Evolutionary conservation across 1,140 invertebrate species (phyloP).

Genomic region (Dolichoris vasculosae): DNA sequence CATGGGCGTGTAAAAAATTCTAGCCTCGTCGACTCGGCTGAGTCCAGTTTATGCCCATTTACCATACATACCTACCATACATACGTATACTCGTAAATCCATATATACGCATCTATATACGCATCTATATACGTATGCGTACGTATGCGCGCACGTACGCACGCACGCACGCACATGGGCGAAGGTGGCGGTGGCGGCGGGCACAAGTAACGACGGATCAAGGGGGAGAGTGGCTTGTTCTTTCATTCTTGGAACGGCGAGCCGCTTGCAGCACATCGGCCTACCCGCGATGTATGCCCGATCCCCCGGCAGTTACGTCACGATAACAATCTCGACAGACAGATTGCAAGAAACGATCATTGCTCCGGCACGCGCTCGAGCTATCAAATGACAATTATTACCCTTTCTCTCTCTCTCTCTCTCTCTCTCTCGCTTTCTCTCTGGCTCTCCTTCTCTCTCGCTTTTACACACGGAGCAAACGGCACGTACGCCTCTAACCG

Average conservation of each 20-base stretch:
- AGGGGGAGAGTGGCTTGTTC: background rate
- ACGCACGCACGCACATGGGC: background rate
- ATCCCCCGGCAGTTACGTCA: slow-evolving; percentile 20
- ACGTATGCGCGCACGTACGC: background rate
- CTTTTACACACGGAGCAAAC: slow-evolving; percentile 11
- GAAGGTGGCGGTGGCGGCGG: background rate
- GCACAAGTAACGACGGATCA: background rate
- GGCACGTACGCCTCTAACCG: slow-evolving; percentile 41
- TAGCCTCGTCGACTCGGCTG: background rate
- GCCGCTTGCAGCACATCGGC: slow-evolving; percentile 8
- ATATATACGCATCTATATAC: too few species aligned
- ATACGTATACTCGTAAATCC: too few species aligned
- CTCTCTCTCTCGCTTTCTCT: background rate
- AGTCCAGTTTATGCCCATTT: slow-evolving; percentile 11
- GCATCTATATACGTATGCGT: too few species aligned
- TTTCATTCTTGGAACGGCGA: slow-evolving; percentile 54
- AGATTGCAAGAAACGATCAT: slow-evolving; percentile 38
- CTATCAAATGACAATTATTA: slow-evolving; percentile 26
- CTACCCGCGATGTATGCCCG: background rate
- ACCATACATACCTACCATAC: too few species aligned
- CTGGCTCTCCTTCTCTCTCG: too few species aligned
- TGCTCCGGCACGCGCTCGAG: slow-evolving; percentile 35
- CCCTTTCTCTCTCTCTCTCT: background rate
- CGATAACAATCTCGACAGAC: slow-evolving; percentile 34
- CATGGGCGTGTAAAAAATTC: background rate